phyloP scores from a whole-genome alignment of 2,888 invertebrate genomes.

The Himalopsyche kuldschensis region DNA sequence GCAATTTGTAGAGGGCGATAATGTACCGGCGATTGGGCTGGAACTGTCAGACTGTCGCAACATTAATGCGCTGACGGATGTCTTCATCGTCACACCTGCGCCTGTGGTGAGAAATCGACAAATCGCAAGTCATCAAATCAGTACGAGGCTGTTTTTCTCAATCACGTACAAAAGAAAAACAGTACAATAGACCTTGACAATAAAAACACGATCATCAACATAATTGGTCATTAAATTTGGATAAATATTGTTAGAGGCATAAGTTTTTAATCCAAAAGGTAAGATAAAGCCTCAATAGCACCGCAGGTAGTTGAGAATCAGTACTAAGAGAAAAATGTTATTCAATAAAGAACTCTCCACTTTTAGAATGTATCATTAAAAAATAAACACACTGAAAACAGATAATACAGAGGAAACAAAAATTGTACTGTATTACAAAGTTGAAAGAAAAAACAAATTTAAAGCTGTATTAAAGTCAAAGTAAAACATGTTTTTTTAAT shows the following conservation, averaged over 20 bases:
- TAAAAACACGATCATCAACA: not conserved
- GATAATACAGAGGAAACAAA: not conserved
- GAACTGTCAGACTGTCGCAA: slow-evolving; percentile 66
- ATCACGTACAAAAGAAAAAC: not conserved
- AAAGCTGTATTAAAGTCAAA: not conserved
- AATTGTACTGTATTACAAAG: not conserved
- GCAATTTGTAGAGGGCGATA: slow-evolving; percentile 12
- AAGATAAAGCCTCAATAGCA: not conserved
- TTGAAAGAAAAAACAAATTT: not conserved
- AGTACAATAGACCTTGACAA: not conserved
- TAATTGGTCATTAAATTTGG: not conserved
- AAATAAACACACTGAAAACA: not conserved
- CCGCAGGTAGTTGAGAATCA: not conserved
- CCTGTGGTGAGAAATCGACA: not conserved
- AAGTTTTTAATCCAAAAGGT: not conserved
- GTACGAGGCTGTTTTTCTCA: not conserved
- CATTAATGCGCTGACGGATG: slow-evolving; percentile 68
- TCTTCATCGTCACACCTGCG: slow-evolving; percentile 59
- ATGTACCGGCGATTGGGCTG: slow-evolving; percentile 63
- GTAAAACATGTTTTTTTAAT: not conserved
- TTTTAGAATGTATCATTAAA: not conserved
- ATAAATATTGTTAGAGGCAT: not conserved
- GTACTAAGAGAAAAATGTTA: not conserved
- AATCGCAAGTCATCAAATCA: not conserved
- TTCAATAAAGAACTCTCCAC: not conserved